A percentile compares a stretch with the other conserved stretches of the same genome.
Conservation (phyloP, 1,140 invertebrate genomes). For the Onthophagus taurus region DNA sequence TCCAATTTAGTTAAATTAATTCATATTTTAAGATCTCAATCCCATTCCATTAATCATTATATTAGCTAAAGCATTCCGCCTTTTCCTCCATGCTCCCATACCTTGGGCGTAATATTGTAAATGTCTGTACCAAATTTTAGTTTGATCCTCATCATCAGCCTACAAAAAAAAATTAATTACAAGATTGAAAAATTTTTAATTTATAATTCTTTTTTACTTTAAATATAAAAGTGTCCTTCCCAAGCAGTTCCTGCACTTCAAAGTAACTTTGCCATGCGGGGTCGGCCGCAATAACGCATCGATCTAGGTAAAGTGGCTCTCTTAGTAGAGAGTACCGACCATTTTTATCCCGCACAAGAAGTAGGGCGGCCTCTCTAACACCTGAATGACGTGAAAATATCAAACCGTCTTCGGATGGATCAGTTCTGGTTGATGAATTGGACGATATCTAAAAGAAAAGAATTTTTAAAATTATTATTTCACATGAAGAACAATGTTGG, state of each 20-base stretch:
- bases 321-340: conserved; percentile 76
- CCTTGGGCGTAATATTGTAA: conserved; percentile 84
- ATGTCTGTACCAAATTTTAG: conserved; percentile 79
- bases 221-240: conserved; percentile 88
- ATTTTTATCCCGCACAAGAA: conserved; percentile 83
- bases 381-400: conserved; percentile 54
- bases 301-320: conserved; percentile 81
- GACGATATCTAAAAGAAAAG: conserved; percentile 5
- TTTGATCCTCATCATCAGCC: conserved; percentile 79
- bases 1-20: conserved; percentile 4
- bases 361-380: conserved; percentile 75
- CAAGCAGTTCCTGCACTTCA: conserved; percentile 87
- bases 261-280: conserved; percentile 87
- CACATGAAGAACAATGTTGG: no score
- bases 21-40: conserved; percentile 32
- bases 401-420: conserved; percentile 33
- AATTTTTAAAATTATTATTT: background rate
- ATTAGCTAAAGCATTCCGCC: conserved; percentile 85
- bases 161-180: conserved; percentile 40
- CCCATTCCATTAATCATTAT: conserved; percentile 90
- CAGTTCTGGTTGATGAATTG: conserved; percentile 18
- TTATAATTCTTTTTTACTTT: no score
- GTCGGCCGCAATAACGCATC: conserved; percentile 78
- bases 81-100: conserved; percentile 81
- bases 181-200: conserved; percentile 16